Percentiles rank a stretch among this genome's conserved stretches.
phyloP scores from a whole-genome alignment of 2,797 vertebrate genomes.

The Sebastes matsubarae region DNA sequence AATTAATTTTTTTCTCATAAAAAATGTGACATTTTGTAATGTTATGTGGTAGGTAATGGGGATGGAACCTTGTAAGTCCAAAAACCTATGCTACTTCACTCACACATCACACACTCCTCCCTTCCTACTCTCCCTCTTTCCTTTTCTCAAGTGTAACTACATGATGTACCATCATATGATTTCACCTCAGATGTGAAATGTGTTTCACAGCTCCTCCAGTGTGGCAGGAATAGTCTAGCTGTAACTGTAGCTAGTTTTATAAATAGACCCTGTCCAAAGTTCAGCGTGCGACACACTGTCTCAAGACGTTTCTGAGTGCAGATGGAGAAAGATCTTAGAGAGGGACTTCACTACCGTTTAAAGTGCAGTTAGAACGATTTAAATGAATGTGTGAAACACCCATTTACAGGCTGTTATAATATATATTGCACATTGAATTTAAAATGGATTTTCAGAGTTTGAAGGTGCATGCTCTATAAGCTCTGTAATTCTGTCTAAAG shows the following conservation, averaged over 20 bases:
- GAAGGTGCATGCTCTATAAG: not conserved
- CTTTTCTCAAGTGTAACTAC: slow-evolving; percentile 23
- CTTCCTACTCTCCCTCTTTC: not conserved
- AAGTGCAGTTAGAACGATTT: not conserved
- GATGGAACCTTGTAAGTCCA: not conserved
- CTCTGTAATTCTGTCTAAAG: not conserved
- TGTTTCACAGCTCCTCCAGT: slow-evolving; percentile 51
- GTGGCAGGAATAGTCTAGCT: slow-evolving; percentile 74
- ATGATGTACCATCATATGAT: slow-evolving; percentile 47
- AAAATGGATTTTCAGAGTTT: not conserved
- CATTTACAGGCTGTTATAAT: not conserved
- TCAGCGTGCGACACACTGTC: slow-evolving; percentile 57
- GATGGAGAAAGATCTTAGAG: slow-evolving; percentile 25
- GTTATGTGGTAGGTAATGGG: not conserved
- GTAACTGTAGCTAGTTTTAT: slow-evolving; percentile 79
- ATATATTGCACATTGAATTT: not conserved
- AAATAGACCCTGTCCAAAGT: slow-evolving; percentile 75
- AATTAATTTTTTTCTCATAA: not conserved
- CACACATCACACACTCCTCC: not conserved
- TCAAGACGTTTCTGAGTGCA: slow-evolving; percentile 55
- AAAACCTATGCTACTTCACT: not conserved
- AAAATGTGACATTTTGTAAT: not conserved
- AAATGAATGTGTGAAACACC: not conserved
- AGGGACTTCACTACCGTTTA: not conserved
- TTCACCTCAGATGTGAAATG: slow-evolving; percentile 63